These are phyloP conservation scores for Pseudochirops cupreus DNA, from an alignment of 2,797 vertebrate genomes.

Conservation along the genomic window DNA sequence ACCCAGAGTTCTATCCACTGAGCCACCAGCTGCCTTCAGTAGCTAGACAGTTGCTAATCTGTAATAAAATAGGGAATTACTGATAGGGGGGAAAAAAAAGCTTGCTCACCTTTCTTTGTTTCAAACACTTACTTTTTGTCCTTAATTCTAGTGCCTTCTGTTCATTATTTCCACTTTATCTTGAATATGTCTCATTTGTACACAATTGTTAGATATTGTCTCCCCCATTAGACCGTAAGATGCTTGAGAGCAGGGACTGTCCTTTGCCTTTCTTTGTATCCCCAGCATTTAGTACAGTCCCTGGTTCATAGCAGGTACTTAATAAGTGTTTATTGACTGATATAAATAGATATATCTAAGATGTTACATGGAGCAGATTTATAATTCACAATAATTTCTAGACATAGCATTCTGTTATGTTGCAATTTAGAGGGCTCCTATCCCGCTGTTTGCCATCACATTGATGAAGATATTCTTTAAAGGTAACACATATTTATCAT, in stretches of 20 bases:
- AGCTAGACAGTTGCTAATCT: no score
- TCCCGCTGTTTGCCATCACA: neutral
- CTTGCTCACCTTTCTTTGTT: no score
- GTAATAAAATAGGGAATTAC: no score
- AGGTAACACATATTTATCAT: constrained; percentile 16
- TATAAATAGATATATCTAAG: neutral
- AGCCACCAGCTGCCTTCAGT: no score
- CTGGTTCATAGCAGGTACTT: neutral
- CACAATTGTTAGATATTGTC: neutral
- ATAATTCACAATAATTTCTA: neutral
- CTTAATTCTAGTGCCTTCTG: neutral
- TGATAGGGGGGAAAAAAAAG: no score
- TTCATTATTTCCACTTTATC: neutral
- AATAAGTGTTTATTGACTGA: neutral
- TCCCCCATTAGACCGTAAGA: neutral
- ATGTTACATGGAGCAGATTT: neutral
- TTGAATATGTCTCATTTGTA: neutral
- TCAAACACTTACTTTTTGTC: no score
- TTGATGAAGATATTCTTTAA: constrained; percentile 13
- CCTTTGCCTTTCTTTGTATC: neutral
- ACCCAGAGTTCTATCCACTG: no score
- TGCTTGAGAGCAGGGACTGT: neutral
- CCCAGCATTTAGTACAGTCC: neutral
- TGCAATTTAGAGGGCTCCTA: constrained; percentile 9
- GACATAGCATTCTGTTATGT: neutral